Evolutionary conservation across 1,140 invertebrate species (phyloP).

Genomic region (Ceratitis capitata): DNA sequence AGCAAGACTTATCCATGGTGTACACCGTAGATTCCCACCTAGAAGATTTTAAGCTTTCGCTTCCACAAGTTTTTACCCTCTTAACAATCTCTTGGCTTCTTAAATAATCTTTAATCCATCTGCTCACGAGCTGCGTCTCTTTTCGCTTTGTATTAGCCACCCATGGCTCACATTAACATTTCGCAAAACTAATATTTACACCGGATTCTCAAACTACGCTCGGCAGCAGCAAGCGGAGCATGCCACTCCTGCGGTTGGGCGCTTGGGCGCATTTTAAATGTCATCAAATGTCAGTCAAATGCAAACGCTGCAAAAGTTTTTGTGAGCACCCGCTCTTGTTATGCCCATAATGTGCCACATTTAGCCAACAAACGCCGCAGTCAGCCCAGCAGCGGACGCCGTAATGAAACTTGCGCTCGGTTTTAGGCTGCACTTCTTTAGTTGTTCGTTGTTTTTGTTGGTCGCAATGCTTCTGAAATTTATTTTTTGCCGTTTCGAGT

Average conservation of each 20-base stretch:
- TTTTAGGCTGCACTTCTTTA: not conserved
- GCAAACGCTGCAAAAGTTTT: slow-evolving; percentile 34
- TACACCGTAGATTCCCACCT: no score
- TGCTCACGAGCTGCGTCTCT: not conserved
- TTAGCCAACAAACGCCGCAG: not conserved
- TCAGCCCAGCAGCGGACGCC: not conserved
- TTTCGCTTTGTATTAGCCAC: not conserved
- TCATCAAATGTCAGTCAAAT: slow-evolving; percentile 42
- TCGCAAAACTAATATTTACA: not conserved
- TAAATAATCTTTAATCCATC: not conserved
- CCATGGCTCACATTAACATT: not conserved
- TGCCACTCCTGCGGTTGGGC: not conserved
- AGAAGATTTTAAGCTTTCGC: no score
- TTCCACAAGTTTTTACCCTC: no score
- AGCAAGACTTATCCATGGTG: no score
- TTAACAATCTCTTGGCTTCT: no score
- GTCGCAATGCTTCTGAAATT: not conserved
- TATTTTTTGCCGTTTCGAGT: not conserved
- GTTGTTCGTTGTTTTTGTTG: not conserved
- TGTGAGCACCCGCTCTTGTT: not conserved
- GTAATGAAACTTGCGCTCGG: no score
- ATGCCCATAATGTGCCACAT: not conserved
- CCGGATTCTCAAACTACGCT: not conserved
- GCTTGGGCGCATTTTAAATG: slow-evolving; percentile 30
- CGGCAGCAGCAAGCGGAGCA: not conserved